Conservation (phyloP, 2,797 vertebrate species). For the Pachyuromys duprasi region DNA sequence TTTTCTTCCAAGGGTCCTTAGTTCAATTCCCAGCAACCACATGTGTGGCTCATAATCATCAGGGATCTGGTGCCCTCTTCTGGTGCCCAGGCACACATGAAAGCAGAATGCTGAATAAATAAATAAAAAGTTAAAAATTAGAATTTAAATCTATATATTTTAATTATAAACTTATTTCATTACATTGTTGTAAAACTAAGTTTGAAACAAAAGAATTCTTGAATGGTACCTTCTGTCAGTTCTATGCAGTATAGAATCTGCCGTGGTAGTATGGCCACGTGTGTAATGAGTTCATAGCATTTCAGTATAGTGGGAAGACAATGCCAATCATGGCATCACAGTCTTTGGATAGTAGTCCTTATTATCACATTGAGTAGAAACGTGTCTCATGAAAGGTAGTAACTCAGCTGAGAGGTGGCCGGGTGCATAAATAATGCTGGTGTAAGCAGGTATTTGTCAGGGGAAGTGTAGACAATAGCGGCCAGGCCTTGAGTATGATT, state of each 20-base stretch:
- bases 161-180: slow-evolving; percentile 62
- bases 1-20: too few relatives aligned
- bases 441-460: too few relatives aligned
- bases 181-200: slow-evolving; percentile 77
- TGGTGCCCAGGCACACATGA: too few relatives aligned
- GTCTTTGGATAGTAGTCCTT: not conserved
- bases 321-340: too few relatives aligned
- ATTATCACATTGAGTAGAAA: not conserved
- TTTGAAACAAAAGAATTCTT: slow-evolving; percentile 74
- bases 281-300: not conserved
- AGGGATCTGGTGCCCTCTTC: too few relatives aligned
- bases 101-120: too few relatives aligned
- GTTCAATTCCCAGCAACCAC: too few relatives aligned
- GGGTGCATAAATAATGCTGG: not conserved
- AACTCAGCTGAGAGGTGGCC: not conserved
- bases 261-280: not conserved
- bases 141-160: slow-evolving; percentile 69
- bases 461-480: too few relatives aligned
- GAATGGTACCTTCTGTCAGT: not conserved
- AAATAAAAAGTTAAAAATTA: too few relatives aligned
- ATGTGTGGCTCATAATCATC: too few relatives aligned
- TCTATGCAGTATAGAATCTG: not conserved
- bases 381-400: not conserved
- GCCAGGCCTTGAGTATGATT: not conserved
- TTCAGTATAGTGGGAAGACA: not conserved